Percentiles rank a stretch among this genome's conserved stretches.
Conservation (phyloP, 2,113 vertebrate species). For the Baryphthengus martii region DNA sequence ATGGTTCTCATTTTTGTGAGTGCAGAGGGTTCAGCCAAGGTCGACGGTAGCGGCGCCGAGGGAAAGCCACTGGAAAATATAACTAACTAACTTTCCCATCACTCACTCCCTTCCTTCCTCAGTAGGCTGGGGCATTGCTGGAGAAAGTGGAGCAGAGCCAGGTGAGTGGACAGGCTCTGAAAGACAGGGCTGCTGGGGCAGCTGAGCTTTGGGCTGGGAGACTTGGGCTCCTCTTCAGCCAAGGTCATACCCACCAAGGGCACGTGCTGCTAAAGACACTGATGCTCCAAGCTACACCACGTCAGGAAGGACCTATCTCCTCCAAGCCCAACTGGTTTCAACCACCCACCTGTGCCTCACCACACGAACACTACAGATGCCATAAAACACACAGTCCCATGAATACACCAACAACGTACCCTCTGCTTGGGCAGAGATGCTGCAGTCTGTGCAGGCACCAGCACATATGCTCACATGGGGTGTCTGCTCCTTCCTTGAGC, state of each 20-base stretch:
- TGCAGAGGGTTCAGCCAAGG: background rate
- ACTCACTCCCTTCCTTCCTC: background rate
- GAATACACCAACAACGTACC: background rate
- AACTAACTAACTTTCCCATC: conserved; percentile 42
- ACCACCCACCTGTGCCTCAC: background rate
- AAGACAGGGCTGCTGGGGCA: background rate
- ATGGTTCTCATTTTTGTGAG: conserved; percentile 45
- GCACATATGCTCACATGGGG: rapidly evolving
- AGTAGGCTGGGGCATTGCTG: background rate
- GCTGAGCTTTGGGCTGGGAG: background rate
- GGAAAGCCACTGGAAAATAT: conserved; percentile 27
- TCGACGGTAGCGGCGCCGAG: background rate
- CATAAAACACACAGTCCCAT: rapidly evolving
- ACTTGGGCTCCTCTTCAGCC: background rate
- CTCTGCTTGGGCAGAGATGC: background rate
- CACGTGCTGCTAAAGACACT: rapidly evolving
- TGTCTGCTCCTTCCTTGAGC: background rate
- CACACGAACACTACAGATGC: background rate
- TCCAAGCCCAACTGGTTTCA: background rate
- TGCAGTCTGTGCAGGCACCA: no score
- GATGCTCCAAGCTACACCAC: rapidly evolving
- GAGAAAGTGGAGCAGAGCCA: background rate
- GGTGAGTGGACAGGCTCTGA: background rate
- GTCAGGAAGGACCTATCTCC: background rate
- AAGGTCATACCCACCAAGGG: background rate